These are phyloP conservation scores for Ficedula albicollis DNA, from an alignment of 2,797 vertebrate genomes.

Conservation along the genomic window DNA sequence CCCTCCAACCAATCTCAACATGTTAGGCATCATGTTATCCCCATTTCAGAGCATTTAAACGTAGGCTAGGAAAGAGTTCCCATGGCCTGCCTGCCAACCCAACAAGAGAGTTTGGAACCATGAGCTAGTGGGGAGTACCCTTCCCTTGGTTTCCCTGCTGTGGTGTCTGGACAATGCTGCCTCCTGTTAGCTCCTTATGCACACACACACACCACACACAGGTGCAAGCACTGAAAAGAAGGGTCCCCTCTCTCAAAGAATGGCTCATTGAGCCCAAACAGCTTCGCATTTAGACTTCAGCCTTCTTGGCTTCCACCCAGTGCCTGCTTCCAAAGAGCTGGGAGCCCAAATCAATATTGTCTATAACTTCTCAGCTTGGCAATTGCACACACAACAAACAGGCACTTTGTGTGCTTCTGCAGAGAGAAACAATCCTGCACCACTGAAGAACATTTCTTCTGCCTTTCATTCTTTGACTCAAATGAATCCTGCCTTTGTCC, in stretches of 20 bases:
- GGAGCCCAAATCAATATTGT: constrained; percentile 36
- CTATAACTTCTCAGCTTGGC: constrained; percentile 40
- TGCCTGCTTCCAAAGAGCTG: constrained; percentile 34
- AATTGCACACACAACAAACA: neutral
- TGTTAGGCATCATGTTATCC: neutral
- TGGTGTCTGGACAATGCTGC: neutral
- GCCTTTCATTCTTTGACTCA: neutral
- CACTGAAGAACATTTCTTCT: constrained; percentile 23
- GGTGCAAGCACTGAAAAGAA: constrained; percentile 42
- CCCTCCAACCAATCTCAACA: neutral
- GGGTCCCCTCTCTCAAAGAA: neutral
- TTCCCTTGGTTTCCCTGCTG: neutral
- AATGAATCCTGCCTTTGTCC: constrained; percentile 46
- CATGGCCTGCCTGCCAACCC: accelerated
- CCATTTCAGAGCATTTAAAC: neutral
- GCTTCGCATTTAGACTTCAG: neutral
- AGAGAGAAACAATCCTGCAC: neutral
- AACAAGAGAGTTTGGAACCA: neutral
- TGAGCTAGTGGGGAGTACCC: accelerated
- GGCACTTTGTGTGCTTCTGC: constrained; percentile 16
- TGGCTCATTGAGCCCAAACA: neutral
- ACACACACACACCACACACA: neutral
- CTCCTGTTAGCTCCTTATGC: neutral
- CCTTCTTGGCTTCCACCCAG: constrained; percentile 29
- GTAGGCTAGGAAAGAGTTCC: neutral